Base-by-base conservation (phyloP, 2,797 vertebrate species). In the Eleutherodactylus coqui region DNA sequence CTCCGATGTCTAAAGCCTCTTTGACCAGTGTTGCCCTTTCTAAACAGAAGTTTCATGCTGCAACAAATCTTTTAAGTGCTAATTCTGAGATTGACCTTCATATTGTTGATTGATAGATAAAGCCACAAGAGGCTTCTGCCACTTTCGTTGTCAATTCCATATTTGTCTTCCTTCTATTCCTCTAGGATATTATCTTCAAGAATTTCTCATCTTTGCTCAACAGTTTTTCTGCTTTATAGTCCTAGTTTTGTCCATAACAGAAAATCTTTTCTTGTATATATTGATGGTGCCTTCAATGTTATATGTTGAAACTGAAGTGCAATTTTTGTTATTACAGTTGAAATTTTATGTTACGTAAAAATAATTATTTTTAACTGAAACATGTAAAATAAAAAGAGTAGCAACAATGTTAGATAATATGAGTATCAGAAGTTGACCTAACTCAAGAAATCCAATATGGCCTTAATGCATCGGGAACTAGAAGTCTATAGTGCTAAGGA, bases 161-260 rank as follows among this genome's bases (percentile, higher is more conserved):
- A 67, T 62, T 70, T 81, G 47, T 81, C 77, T 86, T 60, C 47
- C 38, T 53, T 75, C 60, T 72, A 80, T 75, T 79, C 84, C 84
- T 85, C 60, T 43, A 81, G 85, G 85, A 80, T 81, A 82, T 86
- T 86, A 85, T 85, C 78, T 86, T 60, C 62, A 86, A 51, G 67
- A 79, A 70, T 81, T 81, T 67, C 85, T 86, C 85, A 81, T 86
- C 27, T 75, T 75, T 86, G 64, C 62, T 60, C 75, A 60, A 85
- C 64, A 53, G 76, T n/a, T 84, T 32, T 81, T 80, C 77, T 47
- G 82, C 60, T 49, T 77, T 84, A 51, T 60, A 77, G 70, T 21
- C 62, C 36, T 73, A 49, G 49, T 10, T 81, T 80, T 81, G 34
- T 62, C 78, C 81, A 86, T 86, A 73, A 69, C 51, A 60, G 32